phyloP scores from a whole-genome alignment of 53 echinoderm and acorn worm genomes.

The Hippasteria phrygiana region DNA sequence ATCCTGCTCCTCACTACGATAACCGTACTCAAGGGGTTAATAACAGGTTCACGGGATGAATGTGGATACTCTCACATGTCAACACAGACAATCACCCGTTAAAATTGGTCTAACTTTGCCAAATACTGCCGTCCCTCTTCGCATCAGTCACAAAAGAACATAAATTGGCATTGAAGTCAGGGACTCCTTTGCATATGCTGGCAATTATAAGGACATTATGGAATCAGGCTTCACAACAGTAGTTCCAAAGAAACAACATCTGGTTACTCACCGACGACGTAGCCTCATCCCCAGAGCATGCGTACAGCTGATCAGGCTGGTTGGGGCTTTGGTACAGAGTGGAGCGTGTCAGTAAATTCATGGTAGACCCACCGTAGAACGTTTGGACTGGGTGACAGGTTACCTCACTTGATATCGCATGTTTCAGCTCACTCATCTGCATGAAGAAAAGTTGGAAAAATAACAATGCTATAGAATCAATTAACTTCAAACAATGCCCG shows the following conservation, averaged over 20 bases:
- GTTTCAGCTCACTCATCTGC: slow-evolving; percentile 90
- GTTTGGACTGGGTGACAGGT: slow-evolving; percentile 88
- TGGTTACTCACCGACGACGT: slow-evolving; percentile 75
- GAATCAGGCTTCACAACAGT: neutral
- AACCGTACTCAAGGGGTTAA: too few relatives aligned
- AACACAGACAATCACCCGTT: too few relatives aligned
- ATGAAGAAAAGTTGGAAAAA: neutral
- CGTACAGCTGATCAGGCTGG: slow-evolving; percentile 69
- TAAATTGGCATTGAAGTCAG: too few relatives aligned
- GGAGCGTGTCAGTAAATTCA: slow-evolving; percentile 90
- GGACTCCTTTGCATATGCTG: too few relatives aligned
- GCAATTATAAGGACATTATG: neutral
- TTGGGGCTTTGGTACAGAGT: slow-evolving; percentile 76
- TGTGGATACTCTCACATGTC: too few relatives aligned
- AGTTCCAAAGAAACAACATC: neutral
- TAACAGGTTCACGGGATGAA: too few relatives aligned
- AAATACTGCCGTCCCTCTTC: too few relatives aligned
- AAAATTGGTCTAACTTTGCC: too few relatives aligned
- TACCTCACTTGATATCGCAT: slow-evolving; percentile 53
- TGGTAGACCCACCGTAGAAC: slow-evolving; percentile 92
- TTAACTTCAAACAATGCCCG: too few relatives aligned
- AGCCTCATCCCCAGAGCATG: slow-evolving; percentile 92
- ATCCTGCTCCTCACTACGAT: too few relatives aligned
- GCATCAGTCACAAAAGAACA: too few relatives aligned
- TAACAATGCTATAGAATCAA: too few relatives aligned